Evolutionary conservation across 2,113 vertebrate genomes (phyloP).

Genomic region (Agapornis roseicollis): DNA sequence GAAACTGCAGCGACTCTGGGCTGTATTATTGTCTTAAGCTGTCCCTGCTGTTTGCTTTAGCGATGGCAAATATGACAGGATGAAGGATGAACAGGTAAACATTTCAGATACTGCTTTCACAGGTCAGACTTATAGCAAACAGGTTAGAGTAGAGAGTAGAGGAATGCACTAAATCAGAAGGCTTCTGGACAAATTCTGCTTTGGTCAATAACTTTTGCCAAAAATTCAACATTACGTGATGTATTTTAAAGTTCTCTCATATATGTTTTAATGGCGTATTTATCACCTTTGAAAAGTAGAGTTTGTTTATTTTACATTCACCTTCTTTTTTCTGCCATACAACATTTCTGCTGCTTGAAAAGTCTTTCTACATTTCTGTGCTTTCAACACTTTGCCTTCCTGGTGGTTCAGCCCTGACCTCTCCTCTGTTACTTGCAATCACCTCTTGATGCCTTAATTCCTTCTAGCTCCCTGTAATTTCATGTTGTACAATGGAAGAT

Average conservation of each 20-base stretch:
- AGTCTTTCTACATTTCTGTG: background rate
- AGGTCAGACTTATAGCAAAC: background rate
- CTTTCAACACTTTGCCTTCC: background rate
- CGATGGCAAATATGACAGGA: background rate
- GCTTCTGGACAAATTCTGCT: background rate
- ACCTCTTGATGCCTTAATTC: background rate
- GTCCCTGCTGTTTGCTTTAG: background rate
- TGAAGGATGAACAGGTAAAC: background rate
- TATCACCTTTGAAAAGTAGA: background rate
- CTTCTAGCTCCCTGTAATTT: background rate
- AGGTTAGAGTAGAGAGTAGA: background rate
- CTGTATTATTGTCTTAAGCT: background rate
- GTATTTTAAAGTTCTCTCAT: background rate
- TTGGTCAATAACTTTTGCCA: background rate
- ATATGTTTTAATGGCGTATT: background rate
- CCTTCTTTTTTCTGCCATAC: background rate
- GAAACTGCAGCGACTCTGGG: background rate
- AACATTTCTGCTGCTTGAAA: background rate
- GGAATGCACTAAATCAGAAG: background rate
- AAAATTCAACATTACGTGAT: background rate
- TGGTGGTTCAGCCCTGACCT: background rate
- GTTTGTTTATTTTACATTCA: fast-evolving
- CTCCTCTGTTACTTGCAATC: background rate
- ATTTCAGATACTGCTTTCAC: background rate
- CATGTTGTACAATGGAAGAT: background rate